These are phyloP conservation scores for Neogale vison DNA, from an alignment of 2,113 vertebrate genomes.

Conservation along the genomic window DNA sequence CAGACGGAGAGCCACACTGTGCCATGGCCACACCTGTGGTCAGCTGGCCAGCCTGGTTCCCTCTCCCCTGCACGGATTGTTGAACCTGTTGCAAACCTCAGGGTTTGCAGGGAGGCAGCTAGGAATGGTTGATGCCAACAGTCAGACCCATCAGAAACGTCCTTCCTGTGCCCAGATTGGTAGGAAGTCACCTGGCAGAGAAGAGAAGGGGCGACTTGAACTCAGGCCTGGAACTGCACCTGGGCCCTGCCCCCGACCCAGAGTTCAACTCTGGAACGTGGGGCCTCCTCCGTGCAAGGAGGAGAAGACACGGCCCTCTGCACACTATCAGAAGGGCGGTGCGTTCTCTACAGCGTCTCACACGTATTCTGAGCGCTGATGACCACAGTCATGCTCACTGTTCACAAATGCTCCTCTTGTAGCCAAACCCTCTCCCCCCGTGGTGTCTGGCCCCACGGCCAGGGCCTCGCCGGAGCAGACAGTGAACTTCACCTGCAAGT, in stretches of 20 bases:
- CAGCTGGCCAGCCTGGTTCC: accelerated
- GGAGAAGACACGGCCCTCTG: not conserved
- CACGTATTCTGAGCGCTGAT: accelerated
- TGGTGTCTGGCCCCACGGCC: accelerated
- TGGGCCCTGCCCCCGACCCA: not conserved
- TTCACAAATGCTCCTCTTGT: conserved; percentile 46
- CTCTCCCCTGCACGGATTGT: not conserved
- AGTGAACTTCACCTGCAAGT: conserved; percentile 65
- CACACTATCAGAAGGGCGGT: not conserved
- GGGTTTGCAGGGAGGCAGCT: not conserved
- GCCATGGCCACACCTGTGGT: accelerated
- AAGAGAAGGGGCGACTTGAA: not conserved
- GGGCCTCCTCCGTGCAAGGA: not conserved
- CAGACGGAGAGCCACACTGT: not conserved
- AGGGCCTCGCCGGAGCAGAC: accelerated
- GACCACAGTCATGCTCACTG: not conserved
- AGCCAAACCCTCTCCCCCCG: not conserved
- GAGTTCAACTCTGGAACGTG: not conserved
- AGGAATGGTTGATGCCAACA: too few relatives aligned
- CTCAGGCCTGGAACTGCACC: not conserved
- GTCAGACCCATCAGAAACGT: not conserved
- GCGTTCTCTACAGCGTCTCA: not conserved
- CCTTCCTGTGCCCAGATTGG: not conserved
- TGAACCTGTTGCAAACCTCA: not conserved
- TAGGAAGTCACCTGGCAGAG: not conserved